Evolutionary conservation across 2,113 vertebrate species (phyloP).

Genomic region (Mobula hypostoma): DNA sequence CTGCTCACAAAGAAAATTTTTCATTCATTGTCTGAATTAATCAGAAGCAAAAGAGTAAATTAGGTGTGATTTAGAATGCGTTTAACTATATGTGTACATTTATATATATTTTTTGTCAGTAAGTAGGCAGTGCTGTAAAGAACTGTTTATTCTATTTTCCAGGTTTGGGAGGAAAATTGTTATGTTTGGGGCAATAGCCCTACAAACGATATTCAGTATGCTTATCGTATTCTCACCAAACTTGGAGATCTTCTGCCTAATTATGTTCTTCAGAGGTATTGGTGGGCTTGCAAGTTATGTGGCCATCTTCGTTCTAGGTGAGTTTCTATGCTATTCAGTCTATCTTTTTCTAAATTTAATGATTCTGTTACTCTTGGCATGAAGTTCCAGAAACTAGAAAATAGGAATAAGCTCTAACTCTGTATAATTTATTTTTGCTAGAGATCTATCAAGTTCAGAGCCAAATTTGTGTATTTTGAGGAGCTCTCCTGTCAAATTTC

Average conservation of each 20-base stretch:
- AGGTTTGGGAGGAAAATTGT: conserved; percentile 88
- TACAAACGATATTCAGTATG: conserved; percentile 71
- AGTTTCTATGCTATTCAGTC: background rate
- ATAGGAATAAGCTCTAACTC: too few relatives aligned
- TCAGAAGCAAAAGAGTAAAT: too few relatives aligned
- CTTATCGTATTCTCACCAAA: conserved; percentile 72
- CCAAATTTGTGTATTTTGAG: too few relatives aligned
- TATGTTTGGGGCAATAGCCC: conserved; percentile 67
- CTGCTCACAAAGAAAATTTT: too few relatives aligned
- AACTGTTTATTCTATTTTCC: conserved; percentile 41
- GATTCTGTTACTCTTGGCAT: background rate
- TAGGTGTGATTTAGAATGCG: background rate
- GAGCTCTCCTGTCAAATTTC: too few relatives aligned
- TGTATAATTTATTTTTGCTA: too few relatives aligned
- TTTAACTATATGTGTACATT: background rate
- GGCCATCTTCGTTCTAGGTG: conserved; percentile 86
- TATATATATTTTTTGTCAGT: background rate
- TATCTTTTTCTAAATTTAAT: background rate
- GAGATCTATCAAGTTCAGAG: too few relatives aligned
- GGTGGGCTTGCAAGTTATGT: conserved; percentile 79
- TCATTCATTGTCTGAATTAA: too few relatives aligned
- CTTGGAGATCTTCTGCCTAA: conserved; percentile 68
- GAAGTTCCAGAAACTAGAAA: too few relatives aligned
- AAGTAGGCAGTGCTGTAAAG: background rate
- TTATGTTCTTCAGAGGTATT: conserved; percentile 72